These are phyloP conservation scores for Oryctes rhinoceros DNA, from an alignment of 1,140 invertebrate genomes.

Conservation along the genomic window DNA sequence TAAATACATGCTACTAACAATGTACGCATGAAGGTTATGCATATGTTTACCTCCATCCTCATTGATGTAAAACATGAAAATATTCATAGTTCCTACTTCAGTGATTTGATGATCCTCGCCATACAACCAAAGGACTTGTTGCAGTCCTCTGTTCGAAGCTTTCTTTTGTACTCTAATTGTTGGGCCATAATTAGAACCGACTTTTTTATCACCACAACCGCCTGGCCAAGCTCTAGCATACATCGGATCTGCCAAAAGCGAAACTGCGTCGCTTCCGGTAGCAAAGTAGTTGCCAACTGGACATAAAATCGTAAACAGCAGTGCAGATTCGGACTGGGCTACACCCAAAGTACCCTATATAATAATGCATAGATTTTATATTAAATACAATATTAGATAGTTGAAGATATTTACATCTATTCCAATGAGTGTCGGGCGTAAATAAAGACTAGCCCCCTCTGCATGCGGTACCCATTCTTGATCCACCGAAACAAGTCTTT, in stretches of 20 bases:
- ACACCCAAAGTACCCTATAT: conserved; percentile 91
- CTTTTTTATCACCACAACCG: conserved; percentile 92
- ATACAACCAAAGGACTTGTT: conserved; percentile 98
- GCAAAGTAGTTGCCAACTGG: conserved; percentile 73
- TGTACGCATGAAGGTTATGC: background rate
- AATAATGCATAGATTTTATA: background rate
- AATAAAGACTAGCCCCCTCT: conserved; percentile 89
- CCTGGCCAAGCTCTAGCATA: conserved; percentile 94
- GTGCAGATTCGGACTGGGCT: conserved; percentile 79
- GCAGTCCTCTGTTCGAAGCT: conserved; percentile 82
- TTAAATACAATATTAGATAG: background rate
- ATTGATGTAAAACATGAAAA: conserved; percentile 91
- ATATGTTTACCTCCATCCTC: conserved; percentile 84
- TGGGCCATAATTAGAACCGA: conserved; percentile 93
- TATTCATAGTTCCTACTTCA: conserved; percentile 99
- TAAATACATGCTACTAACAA: background rate
- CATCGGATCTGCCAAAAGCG: conserved; percentile 80
- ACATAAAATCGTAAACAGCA: conserved; percentile 90
- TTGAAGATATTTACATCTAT: conserved; percentile 82
- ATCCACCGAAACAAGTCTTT: conserved; percentile 89
- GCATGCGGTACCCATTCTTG: conserved; percentile 97
- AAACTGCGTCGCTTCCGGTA: conserved; percentile 59
- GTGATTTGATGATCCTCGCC: conserved; percentile 94
- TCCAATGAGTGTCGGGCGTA: conserved; percentile 95
- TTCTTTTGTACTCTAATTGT: conserved; percentile 84